phyloP scores from a whole-genome alignment of 2,113 vertebrate species.

The Pao palembangensis region DNA sequence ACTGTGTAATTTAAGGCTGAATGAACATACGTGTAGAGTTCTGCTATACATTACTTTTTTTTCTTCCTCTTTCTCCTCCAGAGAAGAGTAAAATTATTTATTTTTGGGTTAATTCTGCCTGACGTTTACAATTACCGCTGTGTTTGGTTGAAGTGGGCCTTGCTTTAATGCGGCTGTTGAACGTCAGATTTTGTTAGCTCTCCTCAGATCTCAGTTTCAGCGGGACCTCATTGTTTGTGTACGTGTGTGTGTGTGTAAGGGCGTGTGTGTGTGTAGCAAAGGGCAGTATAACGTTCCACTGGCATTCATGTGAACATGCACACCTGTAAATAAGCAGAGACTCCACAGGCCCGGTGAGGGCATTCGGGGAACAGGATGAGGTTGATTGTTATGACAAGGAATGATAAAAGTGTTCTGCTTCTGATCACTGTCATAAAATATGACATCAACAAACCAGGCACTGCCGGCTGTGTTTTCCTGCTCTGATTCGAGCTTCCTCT shows the following conservation, averaged over 20 bases:
- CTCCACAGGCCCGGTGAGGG: conserved; percentile 13
- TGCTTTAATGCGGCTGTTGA: conserved; percentile 75
- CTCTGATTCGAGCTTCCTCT: conserved; percentile 56
- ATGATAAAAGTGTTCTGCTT: conserved; percentile 29
- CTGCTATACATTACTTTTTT: too few relatives aligned
- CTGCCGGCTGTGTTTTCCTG: conserved; percentile 42
- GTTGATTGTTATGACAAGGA: conserved; percentile 51
- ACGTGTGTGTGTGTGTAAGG: conserved; percentile 9
- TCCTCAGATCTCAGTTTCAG: conserved; percentile 69
- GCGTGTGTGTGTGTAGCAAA: background rate
- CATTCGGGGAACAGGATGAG: conserved; percentile 33
- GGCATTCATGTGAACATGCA: conserved; percentile 1
- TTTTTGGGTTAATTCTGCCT: conserved; percentile 75
- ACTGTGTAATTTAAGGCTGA: conserved; percentile 23
- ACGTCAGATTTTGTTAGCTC: conserved; percentile 77
- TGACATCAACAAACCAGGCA: conserved; percentile 46
- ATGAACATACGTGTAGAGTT: too few relatives aligned
- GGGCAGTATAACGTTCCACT: background rate
- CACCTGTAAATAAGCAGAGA: conserved; percentile 18
- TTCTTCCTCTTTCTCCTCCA: background rate
- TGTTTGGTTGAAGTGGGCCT: conserved; percentile 72
- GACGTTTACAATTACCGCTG: conserved; percentile 79
- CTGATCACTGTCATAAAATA: conserved; percentile 54
- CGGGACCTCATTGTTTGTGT: conserved; percentile 60
- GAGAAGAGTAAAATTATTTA: conserved; percentile 68